Percentiles rank a stretch among this genome's conserved stretches.
These are phyloP conservation scores for Icerya purchasi DNA, from an alignment of 2,888 invertebrate species.

Conservation along the genomic window DNA sequence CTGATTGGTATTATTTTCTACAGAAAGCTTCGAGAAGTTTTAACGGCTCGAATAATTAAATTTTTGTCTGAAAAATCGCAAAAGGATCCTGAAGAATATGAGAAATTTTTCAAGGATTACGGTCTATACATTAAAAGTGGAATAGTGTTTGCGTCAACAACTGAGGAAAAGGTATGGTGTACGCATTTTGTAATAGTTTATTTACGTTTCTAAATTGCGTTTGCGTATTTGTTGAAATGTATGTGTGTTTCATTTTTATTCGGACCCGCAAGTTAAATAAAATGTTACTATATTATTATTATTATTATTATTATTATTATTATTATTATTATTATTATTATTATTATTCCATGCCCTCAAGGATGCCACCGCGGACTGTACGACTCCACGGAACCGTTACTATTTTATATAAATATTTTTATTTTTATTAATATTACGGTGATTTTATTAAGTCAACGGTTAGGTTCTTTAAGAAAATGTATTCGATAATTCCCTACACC, in stretches of 20 bases:
- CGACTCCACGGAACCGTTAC: too few species aligned
- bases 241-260: slow-evolving; percentile 5
- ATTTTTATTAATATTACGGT: too few species aligned
- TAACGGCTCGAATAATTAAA: slow-evolving; percentile 61
- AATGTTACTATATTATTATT: not conserved
- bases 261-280: not conserved
- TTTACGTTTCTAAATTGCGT: too few species aligned
- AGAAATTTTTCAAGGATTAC: slow-evolving; percentile 76
- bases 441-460: too few species aligned
- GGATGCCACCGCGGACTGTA: too few species aligned
- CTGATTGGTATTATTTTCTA: slow-evolving; percentile 16
- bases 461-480: too few species aligned
- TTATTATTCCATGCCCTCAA: too few species aligned
- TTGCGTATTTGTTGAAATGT: too few species aligned
- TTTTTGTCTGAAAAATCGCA: slow-evolving; percentile 65
- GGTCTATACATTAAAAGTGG: slow-evolving; percentile 87
- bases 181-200: not conserved
- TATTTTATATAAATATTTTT: too few species aligned
- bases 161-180: slow-evolving; percentile 48
- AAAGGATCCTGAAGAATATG: slow-evolving; percentile 61
- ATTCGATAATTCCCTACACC: too few species aligned
- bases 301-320: too few species aligned
- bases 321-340: too few species aligned
- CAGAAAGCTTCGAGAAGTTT: slow-evolving; percentile 60
- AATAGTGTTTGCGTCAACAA: slow-evolving; percentile 62